Evolutionary conservation across 92 coral and sea anemone species (phyloP).

Genomic region (Ricordea florida): DNA sequence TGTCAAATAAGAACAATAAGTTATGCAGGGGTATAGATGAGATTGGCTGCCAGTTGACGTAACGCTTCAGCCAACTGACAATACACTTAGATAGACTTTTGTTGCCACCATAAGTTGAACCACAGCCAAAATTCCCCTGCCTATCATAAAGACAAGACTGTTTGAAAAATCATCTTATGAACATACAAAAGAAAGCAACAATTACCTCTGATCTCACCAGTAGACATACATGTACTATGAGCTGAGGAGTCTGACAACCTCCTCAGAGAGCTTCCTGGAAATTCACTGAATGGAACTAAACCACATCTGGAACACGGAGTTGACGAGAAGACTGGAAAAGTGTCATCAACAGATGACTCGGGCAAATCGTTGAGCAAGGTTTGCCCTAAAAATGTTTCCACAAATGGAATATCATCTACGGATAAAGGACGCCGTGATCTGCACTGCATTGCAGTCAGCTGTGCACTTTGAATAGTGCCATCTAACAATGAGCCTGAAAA

Average conservation of each 20-base stretch:
- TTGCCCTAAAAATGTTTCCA: conserved; percentile 18
- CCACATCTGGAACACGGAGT: not conserved
- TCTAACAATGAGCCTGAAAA: not conserved
- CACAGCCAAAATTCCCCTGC: too few relatives aligned
- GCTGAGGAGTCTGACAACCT: too few relatives aligned
- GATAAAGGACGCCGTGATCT: conserved; percentile 58
- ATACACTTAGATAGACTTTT: too few relatives aligned
- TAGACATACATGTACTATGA: not conserved
- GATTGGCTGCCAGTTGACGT: too few relatives aligned
- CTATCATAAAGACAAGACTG: too few relatives aligned
- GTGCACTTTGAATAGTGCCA: not conserved
- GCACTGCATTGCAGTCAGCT: not conserved
- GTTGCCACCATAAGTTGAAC: too few relatives aligned
- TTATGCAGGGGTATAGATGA: too few relatives aligned
- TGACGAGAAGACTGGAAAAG: conserved; percentile 13
- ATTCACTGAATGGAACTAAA: conserved; percentile 1
- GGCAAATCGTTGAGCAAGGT: not conserved
- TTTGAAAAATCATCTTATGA: too few relatives aligned
- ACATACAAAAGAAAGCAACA: too few relatives aligned
- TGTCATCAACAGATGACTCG: not conserved
- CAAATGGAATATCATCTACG: conserved; percentile 27
- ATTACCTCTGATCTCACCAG: not conserved
- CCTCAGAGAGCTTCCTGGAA: too few relatives aligned
- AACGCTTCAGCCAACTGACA: too few relatives aligned
- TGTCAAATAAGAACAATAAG: too few relatives aligned